phyloP scores from a whole-genome alignment of 2,888 invertebrate species.

The Andrena chrysosceles region DNA sequence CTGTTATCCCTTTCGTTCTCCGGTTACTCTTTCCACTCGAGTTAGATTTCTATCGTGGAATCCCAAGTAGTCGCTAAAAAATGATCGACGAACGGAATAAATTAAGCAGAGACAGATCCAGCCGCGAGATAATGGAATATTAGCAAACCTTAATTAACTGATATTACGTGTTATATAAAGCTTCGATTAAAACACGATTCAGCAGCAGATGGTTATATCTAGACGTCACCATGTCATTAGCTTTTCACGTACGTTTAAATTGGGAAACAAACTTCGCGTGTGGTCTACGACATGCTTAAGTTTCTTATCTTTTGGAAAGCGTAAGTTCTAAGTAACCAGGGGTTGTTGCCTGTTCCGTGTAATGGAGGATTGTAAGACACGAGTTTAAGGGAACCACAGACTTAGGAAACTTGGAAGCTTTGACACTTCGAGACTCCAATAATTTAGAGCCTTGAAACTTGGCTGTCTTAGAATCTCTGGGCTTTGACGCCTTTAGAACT shows the following conservation, averaged over 20 bases:
- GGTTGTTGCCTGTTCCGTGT: slow-evolving; percentile 8
- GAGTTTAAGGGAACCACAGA: slow-evolving; percentile 27
- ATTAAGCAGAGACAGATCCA: background rate
- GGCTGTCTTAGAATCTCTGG: slow-evolving; percentile 21
- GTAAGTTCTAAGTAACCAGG: background rate
- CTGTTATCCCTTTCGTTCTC: background rate
- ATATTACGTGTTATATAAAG: background rate
- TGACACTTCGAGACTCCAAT: slow-evolving; percentile 33
- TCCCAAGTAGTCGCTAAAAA: background rate
- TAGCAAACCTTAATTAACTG: background rate
- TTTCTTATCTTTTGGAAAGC: slow-evolving; percentile 21
- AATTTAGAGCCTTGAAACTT: slow-evolving; percentile 46
- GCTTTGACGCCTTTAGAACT: slow-evolving; percentile 32
- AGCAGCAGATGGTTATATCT: background rate
- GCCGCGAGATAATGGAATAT: background rate
- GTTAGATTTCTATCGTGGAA: background rate
- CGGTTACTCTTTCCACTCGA: background rate
- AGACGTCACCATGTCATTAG: background rate
- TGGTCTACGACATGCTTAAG: background rate
- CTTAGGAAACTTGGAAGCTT: slow-evolving; percentile 34
- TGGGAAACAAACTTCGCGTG: background rate
- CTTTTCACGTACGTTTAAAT: background rate
- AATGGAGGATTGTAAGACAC: slow-evolving; percentile 28
- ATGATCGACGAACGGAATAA: background rate
- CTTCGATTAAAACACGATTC: slow-evolving; percentile 4